A percentile compares a stretch with the other conserved stretches of the same genome.
phyloP scores from a whole-genome alignment of 1,140 invertebrate genomes.

The Mactra quadrangularis region DNA sequence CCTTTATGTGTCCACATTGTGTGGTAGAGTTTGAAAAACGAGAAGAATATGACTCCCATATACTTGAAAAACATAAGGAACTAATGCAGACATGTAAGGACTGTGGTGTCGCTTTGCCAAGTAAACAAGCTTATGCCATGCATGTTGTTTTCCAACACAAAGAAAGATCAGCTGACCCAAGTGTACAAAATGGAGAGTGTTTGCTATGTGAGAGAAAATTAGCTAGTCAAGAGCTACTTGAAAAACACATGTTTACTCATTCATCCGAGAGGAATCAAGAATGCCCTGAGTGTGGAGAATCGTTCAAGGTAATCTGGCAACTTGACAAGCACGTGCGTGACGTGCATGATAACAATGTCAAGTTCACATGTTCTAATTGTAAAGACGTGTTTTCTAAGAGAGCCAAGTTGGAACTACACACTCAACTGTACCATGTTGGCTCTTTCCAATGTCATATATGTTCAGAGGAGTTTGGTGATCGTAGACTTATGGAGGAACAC shows the following conservation, averaged over 20 bases:
- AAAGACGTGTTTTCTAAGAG: not conserved
- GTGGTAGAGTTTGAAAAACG: not conserved
- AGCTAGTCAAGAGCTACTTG: not conserved
- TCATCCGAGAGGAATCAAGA: not conserved
- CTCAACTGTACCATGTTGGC: not conserved
- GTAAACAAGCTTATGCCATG: conserved; percentile 8
- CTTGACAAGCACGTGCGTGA: conserved; percentile 10
- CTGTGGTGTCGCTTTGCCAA: conserved; percentile 2
- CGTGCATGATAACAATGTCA: conserved; percentile 8
- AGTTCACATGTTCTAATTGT: conserved; percentile 18
- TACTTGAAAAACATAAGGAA: conserved; percentile 25
- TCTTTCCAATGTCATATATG: conserved; percentile 19
- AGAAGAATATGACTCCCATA: conserved; percentile 11
- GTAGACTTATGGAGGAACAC: conserved; percentile 25
- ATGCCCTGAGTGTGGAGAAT: not conserved
- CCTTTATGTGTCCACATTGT: conserved; percentile 36
- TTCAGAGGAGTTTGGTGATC: conserved; percentile 6
- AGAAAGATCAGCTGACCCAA: not conserved
- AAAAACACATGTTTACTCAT: conserved; percentile 9
- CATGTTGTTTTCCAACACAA: not conserved
- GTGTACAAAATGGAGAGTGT: not conserved
- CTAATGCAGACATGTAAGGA: conserved; percentile 11
- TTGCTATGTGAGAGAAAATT: conserved; percentile 9
- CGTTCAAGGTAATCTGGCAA: not conserved
- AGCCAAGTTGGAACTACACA: conserved; percentile 12